Evolutionary conservation across 2,797 vertebrate genomes (phyloP).

Genomic region (Danio choprae): DNA sequence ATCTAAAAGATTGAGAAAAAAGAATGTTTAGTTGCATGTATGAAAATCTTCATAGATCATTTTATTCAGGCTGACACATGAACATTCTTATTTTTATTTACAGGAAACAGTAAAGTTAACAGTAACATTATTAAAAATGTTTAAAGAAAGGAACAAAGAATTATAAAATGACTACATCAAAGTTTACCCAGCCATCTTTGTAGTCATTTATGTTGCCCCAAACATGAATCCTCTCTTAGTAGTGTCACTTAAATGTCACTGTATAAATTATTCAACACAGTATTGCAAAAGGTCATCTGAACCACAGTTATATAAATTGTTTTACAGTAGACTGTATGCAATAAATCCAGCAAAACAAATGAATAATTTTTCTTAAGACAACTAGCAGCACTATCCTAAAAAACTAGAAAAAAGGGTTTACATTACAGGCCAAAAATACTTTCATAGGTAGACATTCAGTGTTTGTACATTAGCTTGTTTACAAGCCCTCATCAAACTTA

Average conservation of each 20-base stretch:
- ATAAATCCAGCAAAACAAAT: not conserved
- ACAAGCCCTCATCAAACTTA: not conserved
- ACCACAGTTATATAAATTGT: constrained; percentile 10
- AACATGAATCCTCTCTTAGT: constrained; percentile 45
- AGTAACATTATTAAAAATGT: not conserved
- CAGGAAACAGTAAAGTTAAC: not conserved
- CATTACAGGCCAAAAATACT: not conserved
- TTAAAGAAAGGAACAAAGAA: not conserved
- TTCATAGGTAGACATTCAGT: too few relatives aligned
- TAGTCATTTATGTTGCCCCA: constrained; percentile 44
- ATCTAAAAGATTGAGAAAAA: constrained; percentile 71
- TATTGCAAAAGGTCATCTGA: constrained; percentile 41
- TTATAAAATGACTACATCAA: not conserved
- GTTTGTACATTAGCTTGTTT: not conserved
- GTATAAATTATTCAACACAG: constrained; percentile 58
- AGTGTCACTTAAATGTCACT: constrained; percentile 63
- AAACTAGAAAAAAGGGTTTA: not conserved
- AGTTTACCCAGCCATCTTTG: constrained; percentile 3
- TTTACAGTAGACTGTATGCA: not conserved
- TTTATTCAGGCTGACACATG: not conserved
- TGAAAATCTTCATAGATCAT: not conserved
- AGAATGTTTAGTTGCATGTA: not conserved
- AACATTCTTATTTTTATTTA: not conserved
- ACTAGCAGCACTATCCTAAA: not conserved
- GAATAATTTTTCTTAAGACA: not conserved